Conservation (phyloP, 2,888 invertebrate species). For the Lasioglossum pauxillum region DNA sequence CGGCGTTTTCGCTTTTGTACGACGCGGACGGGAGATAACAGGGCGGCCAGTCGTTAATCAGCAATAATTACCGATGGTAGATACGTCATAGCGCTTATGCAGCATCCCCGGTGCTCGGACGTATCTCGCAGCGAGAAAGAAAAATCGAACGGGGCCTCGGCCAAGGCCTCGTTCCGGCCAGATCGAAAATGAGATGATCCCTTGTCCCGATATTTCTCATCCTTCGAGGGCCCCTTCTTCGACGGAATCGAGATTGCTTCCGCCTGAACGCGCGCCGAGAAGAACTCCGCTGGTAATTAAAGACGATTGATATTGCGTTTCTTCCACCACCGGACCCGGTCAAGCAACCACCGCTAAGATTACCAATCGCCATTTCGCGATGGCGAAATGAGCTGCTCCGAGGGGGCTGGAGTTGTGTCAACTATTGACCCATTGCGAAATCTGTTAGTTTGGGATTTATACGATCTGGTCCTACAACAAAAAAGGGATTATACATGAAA, state of each 20-base stretch:
- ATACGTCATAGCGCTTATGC: conserved; percentile 73
- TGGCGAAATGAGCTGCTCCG: not conserved
- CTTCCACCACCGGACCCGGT: conserved; percentile 1
- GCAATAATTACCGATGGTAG: conserved; percentile 79
- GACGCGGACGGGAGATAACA: conserved; percentile 69
- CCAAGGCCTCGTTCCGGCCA: conserved; percentile 48
- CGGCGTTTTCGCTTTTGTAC: conserved; percentile 21
- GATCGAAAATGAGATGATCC: conserved; percentile 68
- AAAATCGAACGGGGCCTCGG: conserved; percentile 56
- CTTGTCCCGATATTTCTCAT: conserved; percentile 65
- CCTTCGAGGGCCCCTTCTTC: conserved; percentile 48
- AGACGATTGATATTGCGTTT: conserved; percentile 37
- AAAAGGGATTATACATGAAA: too few relatives aligned
- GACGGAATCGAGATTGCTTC: conserved; percentile 65
- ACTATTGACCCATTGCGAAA: not conserved
- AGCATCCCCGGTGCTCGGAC: conserved; percentile 59
- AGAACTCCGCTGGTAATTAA: conserved; percentile 46
- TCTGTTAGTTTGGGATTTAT: not conserved
- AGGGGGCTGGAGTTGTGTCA: not conserved
- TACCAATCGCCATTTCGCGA: not conserved
- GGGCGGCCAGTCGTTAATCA: conserved; percentile 77
- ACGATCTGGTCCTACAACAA: too few relatives aligned
- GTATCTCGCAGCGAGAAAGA: conserved; percentile 63
- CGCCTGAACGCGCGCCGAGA: conserved; percentile 47
- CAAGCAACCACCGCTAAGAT: not conserved